Evolutionary conservation across 92 coral and sea anemone genomes (phyloP).

Genomic region (Porites divaricata): DNA sequence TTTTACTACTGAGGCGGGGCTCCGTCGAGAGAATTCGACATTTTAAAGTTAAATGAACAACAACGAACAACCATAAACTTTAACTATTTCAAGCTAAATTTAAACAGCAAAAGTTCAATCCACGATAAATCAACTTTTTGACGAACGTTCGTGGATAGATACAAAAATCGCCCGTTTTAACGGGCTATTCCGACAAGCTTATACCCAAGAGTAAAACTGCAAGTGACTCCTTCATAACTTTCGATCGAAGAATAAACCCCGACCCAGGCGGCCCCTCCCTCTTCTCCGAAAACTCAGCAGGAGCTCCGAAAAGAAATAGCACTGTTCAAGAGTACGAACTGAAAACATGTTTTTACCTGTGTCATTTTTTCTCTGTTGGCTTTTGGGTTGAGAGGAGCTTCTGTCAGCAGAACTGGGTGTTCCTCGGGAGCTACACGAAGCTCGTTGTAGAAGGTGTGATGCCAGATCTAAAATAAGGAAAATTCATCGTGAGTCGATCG

Average conservation of each 20-base stretch:
- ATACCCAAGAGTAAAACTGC: no score
- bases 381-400: slow-evolving; percentile 95
- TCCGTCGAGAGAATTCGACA: not conserved
- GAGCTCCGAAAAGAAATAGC: not conserved
- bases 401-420: slow-evolving; percentile 93
- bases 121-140: no score
- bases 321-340: not conserved
- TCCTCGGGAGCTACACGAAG: slow-evolving; percentile 96
- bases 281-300: not conserved
- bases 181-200: no score
- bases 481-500: not conserved
- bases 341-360: slow-evolving; percentile 58
- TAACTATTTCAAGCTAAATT: not conserved
- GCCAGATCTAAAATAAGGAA: slow-evolving; percentile 78
- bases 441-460: slow-evolving; percentile 95
- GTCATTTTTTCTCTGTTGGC: slow-evolving; percentile 99
- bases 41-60: no score
- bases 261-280: not conserved
- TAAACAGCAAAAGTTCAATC: not conserved
- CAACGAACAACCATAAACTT: not conserved
- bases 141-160: no score
- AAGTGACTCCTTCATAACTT: no score
- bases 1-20: not conserved
- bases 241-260: no score
- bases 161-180: no score